phyloP scores from a whole-genome alignment of 2,113 vertebrate species.

The Delphinapterus leucas region DNA sequence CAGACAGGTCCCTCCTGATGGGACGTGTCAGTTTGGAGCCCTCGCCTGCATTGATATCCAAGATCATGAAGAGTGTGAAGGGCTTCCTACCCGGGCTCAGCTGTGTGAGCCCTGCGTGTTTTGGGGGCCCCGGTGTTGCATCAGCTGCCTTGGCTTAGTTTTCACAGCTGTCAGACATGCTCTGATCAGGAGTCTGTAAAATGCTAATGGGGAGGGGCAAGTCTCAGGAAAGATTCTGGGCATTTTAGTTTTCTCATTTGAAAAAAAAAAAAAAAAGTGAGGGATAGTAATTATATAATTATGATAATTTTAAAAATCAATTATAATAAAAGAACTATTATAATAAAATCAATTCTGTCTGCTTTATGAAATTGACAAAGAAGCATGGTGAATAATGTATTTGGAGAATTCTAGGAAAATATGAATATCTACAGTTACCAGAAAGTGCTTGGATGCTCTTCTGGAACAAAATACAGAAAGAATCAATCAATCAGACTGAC shows the following conservation, averaged over 20 bases:
- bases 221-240: neutral
- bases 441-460: neutral
- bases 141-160: too few species aligned
- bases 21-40: neutral
- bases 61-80: accelerated
- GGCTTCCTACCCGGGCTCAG: neutral
- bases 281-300: neutral
- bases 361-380: neutral
- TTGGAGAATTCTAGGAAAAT: neutral
- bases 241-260: neutral
- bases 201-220: neutral
- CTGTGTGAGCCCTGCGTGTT: neutral
- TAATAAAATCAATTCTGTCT: neutral
- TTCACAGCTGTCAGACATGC: neutral
- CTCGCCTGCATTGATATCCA: too few species aligned
- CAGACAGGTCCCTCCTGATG: accelerated
- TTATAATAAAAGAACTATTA: neutral
- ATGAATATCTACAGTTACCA: neutral
- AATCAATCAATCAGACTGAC: neutral
- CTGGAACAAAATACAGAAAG: neutral
- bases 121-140: accelerated
- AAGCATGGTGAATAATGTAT: neutral
- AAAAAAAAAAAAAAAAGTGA: neutral
- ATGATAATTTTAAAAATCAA: neutral
- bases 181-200: neutral